Percentiles rank a stretch among this genome's conserved stretches.
These are phyloP conservation scores for Drosophila neutralis DNA, from an alignment of 2,888 invertebrate species.

Conservation along the genomic window DNA sequence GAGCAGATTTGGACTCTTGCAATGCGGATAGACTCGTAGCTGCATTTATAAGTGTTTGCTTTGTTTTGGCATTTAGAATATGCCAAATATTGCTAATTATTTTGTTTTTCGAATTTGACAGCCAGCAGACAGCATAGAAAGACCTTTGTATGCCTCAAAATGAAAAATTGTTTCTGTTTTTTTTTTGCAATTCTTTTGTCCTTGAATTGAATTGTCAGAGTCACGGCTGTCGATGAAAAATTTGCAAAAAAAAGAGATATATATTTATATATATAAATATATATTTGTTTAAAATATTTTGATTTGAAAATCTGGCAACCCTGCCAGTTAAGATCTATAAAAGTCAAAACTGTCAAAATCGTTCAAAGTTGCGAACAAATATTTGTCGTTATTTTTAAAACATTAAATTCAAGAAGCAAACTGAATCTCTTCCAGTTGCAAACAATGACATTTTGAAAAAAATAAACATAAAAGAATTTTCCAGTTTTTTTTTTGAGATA, in stretches of 20 bases:
- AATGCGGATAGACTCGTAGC: conserved; percentile 21
- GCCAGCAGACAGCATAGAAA: conserved; percentile 42
- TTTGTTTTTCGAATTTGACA: conserved; percentile 53
- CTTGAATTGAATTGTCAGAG: conserved; percentile 77
- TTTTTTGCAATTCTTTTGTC: conserved; percentile 62
- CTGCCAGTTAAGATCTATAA: neutral
- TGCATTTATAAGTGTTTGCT: neutral
- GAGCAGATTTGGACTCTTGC: neutral
- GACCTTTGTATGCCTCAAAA: conserved; percentile 52
- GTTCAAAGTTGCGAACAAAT: neutral
- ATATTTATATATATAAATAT: too few species aligned
- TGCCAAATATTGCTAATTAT: conserved; percentile 54
- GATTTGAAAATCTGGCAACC: neutral
- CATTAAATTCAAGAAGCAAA: neutral
- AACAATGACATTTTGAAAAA: neutral
- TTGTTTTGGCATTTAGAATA: conserved; percentile 28
- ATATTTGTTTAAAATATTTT: neutral
- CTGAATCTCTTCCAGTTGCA: neutral
- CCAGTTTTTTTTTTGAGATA: neutral
- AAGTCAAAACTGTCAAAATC: neutral
- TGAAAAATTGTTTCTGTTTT: conserved; percentile 49
- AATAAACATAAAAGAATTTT: neutral
- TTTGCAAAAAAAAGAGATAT: conserved; percentile 12
- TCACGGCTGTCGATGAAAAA: conserved; percentile 67
- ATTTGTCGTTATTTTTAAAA: neutral